A percentile compares a stretch with the other conserved stretches of the same genome.
phyloP scores from a whole-genome alignment of 92 coral and sea anemone genomes.

The Porites evermanni region DNA sequence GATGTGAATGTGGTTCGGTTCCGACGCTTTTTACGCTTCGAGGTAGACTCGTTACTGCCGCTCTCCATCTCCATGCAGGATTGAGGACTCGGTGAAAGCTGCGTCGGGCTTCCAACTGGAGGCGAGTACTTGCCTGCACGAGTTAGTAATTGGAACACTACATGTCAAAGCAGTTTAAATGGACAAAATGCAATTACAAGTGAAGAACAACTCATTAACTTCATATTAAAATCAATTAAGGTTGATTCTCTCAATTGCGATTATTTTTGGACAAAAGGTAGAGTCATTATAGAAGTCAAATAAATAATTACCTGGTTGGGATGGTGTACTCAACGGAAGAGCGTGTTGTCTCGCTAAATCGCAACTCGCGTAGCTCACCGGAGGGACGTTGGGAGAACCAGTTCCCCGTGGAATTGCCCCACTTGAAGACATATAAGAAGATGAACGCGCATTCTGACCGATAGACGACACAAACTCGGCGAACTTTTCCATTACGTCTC shows the following conservation, averaged over 20 bases:
- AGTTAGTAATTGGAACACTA: constrained; percentile 43
- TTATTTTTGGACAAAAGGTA: constrained; percentile 16
- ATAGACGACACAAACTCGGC: constrained; percentile 86
- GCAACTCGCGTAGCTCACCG: constrained; percentile 61
- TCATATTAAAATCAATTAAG: constrained; percentile 45
- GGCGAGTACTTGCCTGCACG: constrained; percentile 55
- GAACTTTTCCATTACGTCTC: constrained; percentile 89
- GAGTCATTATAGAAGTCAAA: too few relatives aligned
- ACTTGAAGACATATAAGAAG: constrained; percentile 52
- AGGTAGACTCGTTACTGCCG: constrained; percentile 79
- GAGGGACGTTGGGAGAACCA: constrained; percentile 45
- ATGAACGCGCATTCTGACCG: constrained; percentile 68
- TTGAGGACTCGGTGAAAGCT: constrained; percentile 75
- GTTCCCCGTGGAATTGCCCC: constrained; percentile 65
- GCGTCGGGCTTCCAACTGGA: constrained; percentile 57
- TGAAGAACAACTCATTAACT: constrained; percentile 47
- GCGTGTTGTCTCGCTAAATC: constrained; percentile 44
- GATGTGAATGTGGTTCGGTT: constrained; percentile 98
- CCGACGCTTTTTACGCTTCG: constrained; percentile 97
- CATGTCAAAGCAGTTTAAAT: constrained; percentile 41
- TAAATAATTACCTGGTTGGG: constrained; percentile 63
- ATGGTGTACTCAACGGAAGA: constrained; percentile 50
- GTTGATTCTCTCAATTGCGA: constrained; percentile 17
- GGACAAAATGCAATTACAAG: constrained; percentile 61
- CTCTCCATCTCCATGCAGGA: constrained; percentile 91